phyloP scores from a whole-genome alignment of 2,113 vertebrate genomes.

The Mobula hypostoma region DNA sequence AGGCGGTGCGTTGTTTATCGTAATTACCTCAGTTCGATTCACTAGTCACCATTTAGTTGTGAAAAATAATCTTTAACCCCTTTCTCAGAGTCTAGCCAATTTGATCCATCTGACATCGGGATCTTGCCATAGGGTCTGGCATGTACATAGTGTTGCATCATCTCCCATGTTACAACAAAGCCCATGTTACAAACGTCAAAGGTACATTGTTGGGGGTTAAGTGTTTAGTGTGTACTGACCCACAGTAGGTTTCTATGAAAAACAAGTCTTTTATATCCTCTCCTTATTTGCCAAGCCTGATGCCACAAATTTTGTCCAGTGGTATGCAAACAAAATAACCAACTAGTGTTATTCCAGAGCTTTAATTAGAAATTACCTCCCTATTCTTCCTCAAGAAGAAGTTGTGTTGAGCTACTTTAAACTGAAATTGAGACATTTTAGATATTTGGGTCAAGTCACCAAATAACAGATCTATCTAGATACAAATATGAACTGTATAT shows the following conservation, averaged over 20 bases:
- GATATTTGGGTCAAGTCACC: neutral
- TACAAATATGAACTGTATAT: neutral
- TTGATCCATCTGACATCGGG: neutral
- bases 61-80: too few species aligned
- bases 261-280: neutral
- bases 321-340: neutral
- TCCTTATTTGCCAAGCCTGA: neutral
- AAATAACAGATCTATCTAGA: neutral
- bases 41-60: too few species aligned
- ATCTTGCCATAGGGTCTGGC: neutral
- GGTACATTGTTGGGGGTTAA: neutral
- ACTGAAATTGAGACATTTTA: neutral
- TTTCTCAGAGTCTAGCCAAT: neutral
- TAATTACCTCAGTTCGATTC: too few species aligned
- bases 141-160: neutral
- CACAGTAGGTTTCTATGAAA: neutral
- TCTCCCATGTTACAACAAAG: neutral
- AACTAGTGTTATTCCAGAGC: neutral
- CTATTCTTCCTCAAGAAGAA: neutral
- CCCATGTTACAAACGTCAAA: neutral
- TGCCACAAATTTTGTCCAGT: neutral
- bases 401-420: neutral
- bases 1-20: too few species aligned
- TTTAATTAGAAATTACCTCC: neutral
- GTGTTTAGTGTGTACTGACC: neutral